Conservation (phyloP, 2,113 vertebrate species). For the Sarotherodon lohbergeri region DNA sequence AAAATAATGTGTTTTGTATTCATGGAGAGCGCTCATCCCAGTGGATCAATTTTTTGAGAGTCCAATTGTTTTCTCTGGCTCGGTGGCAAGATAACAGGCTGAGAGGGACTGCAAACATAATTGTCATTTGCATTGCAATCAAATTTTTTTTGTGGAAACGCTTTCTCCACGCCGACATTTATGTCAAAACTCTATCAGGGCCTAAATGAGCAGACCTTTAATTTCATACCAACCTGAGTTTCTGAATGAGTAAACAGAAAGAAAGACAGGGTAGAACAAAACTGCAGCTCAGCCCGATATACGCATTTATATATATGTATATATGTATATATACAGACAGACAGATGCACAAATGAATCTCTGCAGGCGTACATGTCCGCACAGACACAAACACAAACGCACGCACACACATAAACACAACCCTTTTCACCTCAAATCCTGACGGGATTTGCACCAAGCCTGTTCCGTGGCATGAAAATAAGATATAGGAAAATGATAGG, state of each 20-base stretch:
- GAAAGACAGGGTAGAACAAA: constrained; percentile 21
- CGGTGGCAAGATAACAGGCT: constrained; percentile 44
- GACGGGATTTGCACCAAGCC: constrained; percentile 26
- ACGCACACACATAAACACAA: constrained; percentile 43
- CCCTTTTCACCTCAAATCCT: constrained; percentile 42
- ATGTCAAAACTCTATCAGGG: constrained; percentile 42
- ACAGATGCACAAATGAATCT: not conserved
- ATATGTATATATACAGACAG: not conserved
- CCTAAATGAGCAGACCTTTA: constrained; percentile 19
- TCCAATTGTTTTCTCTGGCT: constrained; percentile 50
- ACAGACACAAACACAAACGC: not conserved
- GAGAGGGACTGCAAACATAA: constrained; percentile 42
- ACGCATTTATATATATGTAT: not conserved
- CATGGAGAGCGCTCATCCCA: constrained; percentile 39
- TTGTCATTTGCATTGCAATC: constrained; percentile 57
- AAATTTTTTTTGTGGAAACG: constrained; percentile 26
- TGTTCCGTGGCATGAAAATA: constrained; percentile 42
- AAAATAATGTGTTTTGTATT: constrained; percentile 55
- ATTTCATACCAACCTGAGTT: constrained; percentile 23
- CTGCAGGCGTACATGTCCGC: not conserved
- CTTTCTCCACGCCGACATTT: constrained; percentile 12
- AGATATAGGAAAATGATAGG: constrained; percentile 56
- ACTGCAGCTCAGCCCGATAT: not conserved
- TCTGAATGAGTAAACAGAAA: constrained; percentile 24
- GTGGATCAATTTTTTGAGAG: constrained; percentile 43